Base-by-base conservation (phyloP, 2,888 invertebrate genomes). In the Scaeva pyrastri region DNA sequence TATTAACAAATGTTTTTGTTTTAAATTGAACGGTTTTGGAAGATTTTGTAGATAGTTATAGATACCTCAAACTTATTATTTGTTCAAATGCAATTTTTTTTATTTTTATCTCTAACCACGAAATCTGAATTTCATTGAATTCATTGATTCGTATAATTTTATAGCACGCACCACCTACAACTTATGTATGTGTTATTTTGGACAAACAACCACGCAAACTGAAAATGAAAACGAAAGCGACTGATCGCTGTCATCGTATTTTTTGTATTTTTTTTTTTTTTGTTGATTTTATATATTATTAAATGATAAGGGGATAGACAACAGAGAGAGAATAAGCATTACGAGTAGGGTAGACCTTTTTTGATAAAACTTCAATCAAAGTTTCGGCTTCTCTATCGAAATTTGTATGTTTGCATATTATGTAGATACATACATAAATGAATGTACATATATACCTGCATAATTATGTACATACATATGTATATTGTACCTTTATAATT, bases 171-270 rank as follows among this genome's bases (percentile, higher is more conserved):
- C 79, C 66, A 52, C 58, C 75, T 71, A 75, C 58, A 64, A 79
- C 45, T 19, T 16, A 31, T 31, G 56, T 64, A 50, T 70, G 56
- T 79, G 56, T n/a, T 72, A 72, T 73, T 70, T 72, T 60, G 70
- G 52, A 21, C 60, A 72, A 55, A 72, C 41, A 43, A 85, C 62
- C 68, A 56, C 72, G 62, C 68, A 16, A 80, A 80, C 80, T 73
- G 80, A 85, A 85, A 85, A 76, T 72, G 80, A 85, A 85, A 85
- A 75, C 76, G 71, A 58, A 66, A 72, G 70, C 43, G 55, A 74
- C 62, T 68, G 71, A 72, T 79, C 62, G 62, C 26, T 41, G 41
- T 64, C 50, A 19, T 50, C 36, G 14, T 64, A 26, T 19, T 19
- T 66, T 7, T 31, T 66, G n/a, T 36, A 1, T 50, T 12, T 31